Evolutionary conservation across 2,888 invertebrate species (phyloP).

Genomic region (Yponomeuta malinellus): DNA sequence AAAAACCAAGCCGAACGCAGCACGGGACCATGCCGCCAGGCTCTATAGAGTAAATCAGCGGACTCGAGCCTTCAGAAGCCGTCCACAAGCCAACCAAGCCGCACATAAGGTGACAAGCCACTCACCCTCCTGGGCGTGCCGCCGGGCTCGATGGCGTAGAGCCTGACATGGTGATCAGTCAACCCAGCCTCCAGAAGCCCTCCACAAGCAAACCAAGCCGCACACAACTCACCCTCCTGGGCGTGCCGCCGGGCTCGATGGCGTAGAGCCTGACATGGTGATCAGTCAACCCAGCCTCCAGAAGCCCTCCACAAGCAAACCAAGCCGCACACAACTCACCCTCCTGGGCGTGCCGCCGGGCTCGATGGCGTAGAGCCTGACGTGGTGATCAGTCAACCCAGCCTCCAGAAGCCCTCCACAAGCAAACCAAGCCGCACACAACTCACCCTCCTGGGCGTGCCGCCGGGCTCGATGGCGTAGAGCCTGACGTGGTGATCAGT

Average conservation of each 20-base stretch:
- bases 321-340: slow-evolving; percentile 76
- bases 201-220: slow-evolving; percentile 72
- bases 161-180: slow-evolving; percentile 93
- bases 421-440: slow-evolving; percentile 60
- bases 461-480: slow-evolving; percentile 88
- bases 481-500: slow-evolving; percentile 95
- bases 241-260: neutral
- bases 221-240: too few species aligned
- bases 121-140: slow-evolving; percentile 86
- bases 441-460: slow-evolving; percentile 80
- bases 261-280: neutral
- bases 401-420: slow-evolving; percentile 54
- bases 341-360: slow-evolving; percentile 84
- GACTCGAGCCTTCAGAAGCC: slow-evolving; percentile 75
- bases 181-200: too few species aligned
- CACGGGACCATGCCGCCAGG: neutral
- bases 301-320: slow-evolving; percentile 89
- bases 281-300: slow-evolving; percentile 80
- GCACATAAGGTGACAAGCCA: slow-evolving; percentile 28
- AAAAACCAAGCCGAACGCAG: too few species aligned
- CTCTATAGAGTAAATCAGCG: neutral
- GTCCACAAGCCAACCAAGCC: too few species aligned
- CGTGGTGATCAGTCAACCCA: slow-evolving; percentile 92
- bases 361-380: slow-evolving; percentile 91
- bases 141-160: slow-evolving; percentile 82